Percentiles rank a stretch among this genome's conserved stretches.
These are phyloP conservation scores for Diachrysia chrysitis DNA, from an alignment of 2,888 invertebrate genomes.

Conservation along the genomic window DNA sequence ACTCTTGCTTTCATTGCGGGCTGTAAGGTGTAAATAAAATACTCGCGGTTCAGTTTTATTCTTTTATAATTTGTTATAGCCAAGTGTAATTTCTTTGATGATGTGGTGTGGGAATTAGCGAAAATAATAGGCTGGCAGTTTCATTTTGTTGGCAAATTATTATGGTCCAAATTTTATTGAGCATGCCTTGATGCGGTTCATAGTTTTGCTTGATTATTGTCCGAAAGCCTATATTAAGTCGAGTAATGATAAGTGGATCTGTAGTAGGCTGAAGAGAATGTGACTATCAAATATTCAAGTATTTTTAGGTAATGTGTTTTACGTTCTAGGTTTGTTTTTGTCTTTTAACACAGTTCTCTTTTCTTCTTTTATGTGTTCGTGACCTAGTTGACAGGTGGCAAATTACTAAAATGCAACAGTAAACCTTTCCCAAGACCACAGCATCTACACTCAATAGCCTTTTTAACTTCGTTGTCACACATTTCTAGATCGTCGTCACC, in stretches of 20 bases:
- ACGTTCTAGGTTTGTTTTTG: neutral
- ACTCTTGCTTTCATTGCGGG: slow-evolving; percentile 59
- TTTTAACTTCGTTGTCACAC: slow-evolving; percentile 54
- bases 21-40: slow-evolving; percentile 47
- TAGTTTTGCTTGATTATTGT: slow-evolving; percentile 24
- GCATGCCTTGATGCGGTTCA: slow-evolving; percentile 34
- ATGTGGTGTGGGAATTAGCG: slow-evolving; percentile 50
- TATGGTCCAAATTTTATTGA: slow-evolving; percentile 47
- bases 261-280: slow-evolving; percentile 39
- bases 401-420: slow-evolving; percentile 38
- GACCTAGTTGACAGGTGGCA: slow-evolving; percentile 16
- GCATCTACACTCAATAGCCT: slow-evolving; percentile 43
- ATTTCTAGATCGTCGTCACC: slow-evolving; percentile 49
- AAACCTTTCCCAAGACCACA: slow-evolving; percentile 34
- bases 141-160: slow-evolving; percentile 45
- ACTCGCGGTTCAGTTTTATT: slow-evolving; percentile 39
- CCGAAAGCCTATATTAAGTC: slow-evolving; percentile 45
- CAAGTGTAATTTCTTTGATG: slow-evolving; percentile 45
- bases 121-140: slow-evolving; percentile 49
- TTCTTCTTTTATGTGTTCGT: slow-evolving; percentile 13
- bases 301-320: neutral
- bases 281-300: slow-evolving; percentile 43
- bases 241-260: slow-evolving; percentile 33
- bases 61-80: slow-evolving; percentile 43
- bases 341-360: neutral